Evolutionary conservation across 2,888 invertebrate species (phyloP).

Genomic region (Epiblema foenella): DNA sequence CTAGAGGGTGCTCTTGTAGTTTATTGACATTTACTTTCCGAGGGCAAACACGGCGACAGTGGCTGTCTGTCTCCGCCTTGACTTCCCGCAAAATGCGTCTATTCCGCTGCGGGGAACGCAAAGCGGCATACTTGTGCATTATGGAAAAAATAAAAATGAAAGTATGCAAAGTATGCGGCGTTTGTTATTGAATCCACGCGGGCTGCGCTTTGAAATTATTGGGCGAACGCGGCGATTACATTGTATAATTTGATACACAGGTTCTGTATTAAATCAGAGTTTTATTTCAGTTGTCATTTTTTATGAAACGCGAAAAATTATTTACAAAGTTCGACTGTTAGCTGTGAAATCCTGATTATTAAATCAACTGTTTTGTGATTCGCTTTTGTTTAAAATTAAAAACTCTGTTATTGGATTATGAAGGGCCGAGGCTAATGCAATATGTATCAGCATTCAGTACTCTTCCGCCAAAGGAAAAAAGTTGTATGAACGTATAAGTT

Average conservation of each 20-base stretch:
- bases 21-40: conserved; percentile 83
- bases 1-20: conserved; percentile 71
- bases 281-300: background rate
- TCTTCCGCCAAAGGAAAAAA: background rate
- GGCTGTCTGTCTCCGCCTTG: conserved; percentile 64
- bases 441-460: conserved; percentile 66
- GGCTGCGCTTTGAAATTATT: conserved; percentile 25
- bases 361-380: background rate
- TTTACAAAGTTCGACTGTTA: background rate
- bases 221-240: conserved; percentile 13
- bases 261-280: conserved; percentile 2
- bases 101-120: conserved; percentile 38
- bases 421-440: conserved; percentile 67
- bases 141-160: conserved; percentile 23
- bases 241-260: conserved; percentile 23
- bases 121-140: conserved; percentile 22
- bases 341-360: conserved; percentile 4
- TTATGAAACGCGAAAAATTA: background rate
- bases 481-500: background rate
- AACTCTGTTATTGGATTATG: conserved; percentile 59
- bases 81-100: conserved; percentile 55
- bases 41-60: conserved; percentile 75
- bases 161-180: conserved; percentile 35
- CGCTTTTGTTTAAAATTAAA: conserved; percentile 34
- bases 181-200: conserved; percentile 40